A percentile compares a stretch with the other conserved stretches of the same genome.
Evolutionary conservation across 1,140 invertebrate species (phyloP).

Genomic region (Drosophila rhopaloa): DNA sequence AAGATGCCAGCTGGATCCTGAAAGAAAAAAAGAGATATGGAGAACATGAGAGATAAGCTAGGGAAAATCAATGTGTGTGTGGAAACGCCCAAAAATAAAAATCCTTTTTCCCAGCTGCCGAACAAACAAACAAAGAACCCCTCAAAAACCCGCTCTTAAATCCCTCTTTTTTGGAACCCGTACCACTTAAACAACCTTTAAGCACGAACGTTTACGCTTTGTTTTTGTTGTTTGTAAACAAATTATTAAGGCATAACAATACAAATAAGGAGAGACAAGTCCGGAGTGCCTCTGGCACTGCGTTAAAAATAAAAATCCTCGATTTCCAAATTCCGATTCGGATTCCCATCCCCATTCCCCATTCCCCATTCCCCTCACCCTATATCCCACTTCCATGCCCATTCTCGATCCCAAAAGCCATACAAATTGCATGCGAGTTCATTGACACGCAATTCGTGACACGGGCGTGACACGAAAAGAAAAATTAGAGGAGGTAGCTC

Average conservation of each 20-base stretch:
- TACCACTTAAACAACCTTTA: constrained; percentile 27
- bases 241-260: constrained; percentile 76
- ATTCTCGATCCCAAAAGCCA: constrained; percentile 46
- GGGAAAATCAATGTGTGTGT: constrained; percentile 27
- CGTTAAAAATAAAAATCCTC: constrained; percentile 72
- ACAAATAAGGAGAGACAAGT: constrained; percentile 59
- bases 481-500: neutral
- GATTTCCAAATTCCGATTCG: constrained; percentile 40
- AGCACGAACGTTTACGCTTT: constrained; percentile 26
- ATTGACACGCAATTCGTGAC: constrained; percentile 70
- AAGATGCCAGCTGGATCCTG: constrained; percentile 99
- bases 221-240: constrained; percentile 67
- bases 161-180: constrained; percentile 6
- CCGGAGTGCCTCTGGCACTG: constrained; percentile 7
- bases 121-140: constrained; percentile 32
- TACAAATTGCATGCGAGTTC: constrained; percentile 79
- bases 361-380: neutral
- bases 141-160: constrained; percentile 11
- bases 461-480: constrained; percentile 33
- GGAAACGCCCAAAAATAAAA: constrained; percentile 46
- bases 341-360: constrained; percentile 10
- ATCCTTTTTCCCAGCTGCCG: constrained; percentile 26
- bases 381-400: neutral
- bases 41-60: constrained; percentile 6
- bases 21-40: constrained; percentile 75